Conservation (phyloP, 2,113 vertebrate species). For the human region GRCh38 chr9:77401501-77402000, state of each 20-base stretch:
- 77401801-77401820: neutral
- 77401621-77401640: neutral
- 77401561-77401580: neutral
- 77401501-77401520: neutral
- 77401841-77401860: neutral
- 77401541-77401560: neutral
- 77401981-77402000: neutral
- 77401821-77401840: neutral
- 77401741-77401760: neutral
- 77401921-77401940: neutral
- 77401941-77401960: neutral
- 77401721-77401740: constrained; percentile 33
- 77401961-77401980: neutral
- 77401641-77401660: constrained; percentile 43
- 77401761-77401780: neutral
- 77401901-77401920: neutral
- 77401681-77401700: neutral
- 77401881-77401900: neutral
- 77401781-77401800: neutral
- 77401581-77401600: constrained; percentile 4
- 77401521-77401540: neutral
- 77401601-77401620: neutral
- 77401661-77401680: neutral
- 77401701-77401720: constrained; percentile 6
- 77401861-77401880: neutral